A percentile compares a stretch with the other conserved stretches of the same genome.
phyloP scores from a whole-genome alignment of 2,888 invertebrate genomes.

The Arrhopalites spinosus region DNA sequence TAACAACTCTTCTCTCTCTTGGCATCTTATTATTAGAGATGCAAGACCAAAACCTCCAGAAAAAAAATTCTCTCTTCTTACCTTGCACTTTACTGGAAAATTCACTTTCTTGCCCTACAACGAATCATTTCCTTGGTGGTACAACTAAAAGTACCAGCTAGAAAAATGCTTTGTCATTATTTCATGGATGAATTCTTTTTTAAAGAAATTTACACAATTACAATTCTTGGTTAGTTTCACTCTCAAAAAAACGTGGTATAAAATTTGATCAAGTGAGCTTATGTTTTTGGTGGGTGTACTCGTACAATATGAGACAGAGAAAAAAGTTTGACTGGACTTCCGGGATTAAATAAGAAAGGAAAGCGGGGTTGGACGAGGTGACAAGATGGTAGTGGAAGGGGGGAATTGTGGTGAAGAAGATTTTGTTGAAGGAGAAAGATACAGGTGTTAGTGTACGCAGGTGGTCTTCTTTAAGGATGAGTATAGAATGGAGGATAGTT shows the following conservation, averaged over 20 bases:
- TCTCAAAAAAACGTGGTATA: too few relatives aligned
- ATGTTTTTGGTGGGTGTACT: not conserved
- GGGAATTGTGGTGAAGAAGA: conserved; percentile 20
- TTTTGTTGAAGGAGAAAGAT: conserved; percentile 23
- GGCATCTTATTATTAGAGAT: not conserved
- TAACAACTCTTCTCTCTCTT: not conserved
- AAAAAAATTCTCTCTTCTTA: not conserved
- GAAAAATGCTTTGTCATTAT: not conserved
- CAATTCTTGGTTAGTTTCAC: too few relatives aligned
- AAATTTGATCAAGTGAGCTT: too few relatives aligned
- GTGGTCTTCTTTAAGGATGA: conserved; percentile 46
- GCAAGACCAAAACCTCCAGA: not conserved
- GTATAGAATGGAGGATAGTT: too few relatives aligned
- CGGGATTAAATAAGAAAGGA: not conserved
- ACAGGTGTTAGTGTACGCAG: conserved; percentile 53
- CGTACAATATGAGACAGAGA: not conserved
- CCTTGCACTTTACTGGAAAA: not conserved
- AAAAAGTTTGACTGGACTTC: conserved; percentile 12
- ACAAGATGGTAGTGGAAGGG: not conserved
- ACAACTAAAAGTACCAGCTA: too few relatives aligned
- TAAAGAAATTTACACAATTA: too few relatives aligned
- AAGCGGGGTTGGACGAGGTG: not conserved
- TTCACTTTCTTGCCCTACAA: too few relatives aligned
- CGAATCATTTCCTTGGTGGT: too few relatives aligned
- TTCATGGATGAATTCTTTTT: not conserved